A percentile compares a stretch with the other conserved stretches of the same genome.
Conservation (phyloP, 2,797 vertebrate genomes). For the Hozukius guyotensis region DNA sequence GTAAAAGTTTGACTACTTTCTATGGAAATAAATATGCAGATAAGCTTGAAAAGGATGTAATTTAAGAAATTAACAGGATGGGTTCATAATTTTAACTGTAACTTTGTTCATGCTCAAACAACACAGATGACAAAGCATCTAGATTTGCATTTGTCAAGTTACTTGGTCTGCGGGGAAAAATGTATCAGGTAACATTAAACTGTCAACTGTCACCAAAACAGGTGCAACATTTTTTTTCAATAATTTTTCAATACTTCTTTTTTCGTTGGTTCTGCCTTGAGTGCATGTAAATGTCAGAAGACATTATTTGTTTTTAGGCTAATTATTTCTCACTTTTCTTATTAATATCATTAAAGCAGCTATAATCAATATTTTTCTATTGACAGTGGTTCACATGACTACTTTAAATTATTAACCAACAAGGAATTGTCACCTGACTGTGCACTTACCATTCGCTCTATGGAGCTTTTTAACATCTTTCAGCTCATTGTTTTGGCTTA, state of each 20-base stretch:
- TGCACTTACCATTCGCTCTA: rapidly evolving
- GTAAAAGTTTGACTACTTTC: neutral
- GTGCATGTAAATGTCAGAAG: neutral
- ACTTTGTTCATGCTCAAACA: neutral
- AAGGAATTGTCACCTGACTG: too few species aligned
- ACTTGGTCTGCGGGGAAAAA: neutral
- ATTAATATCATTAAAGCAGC: neutral
- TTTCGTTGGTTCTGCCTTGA: neutral
- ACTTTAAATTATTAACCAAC: neutral
- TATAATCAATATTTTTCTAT: neutral
- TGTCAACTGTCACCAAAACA: too few species aligned
- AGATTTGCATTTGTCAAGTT: neutral
- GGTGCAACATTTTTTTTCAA: too few species aligned
- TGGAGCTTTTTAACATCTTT: too few species aligned
- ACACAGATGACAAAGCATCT: neutral
- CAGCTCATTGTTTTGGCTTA: neutral
- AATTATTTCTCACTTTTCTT: neutral
- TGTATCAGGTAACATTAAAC: neutral
- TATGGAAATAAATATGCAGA: neutral
- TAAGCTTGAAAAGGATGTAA: neutral
- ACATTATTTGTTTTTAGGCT: neutral
- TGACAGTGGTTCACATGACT: neutral
- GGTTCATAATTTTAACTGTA: neutral
- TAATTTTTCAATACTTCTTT: too few species aligned
- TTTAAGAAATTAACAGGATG: neutral